Evolutionary conservation across 1,140 invertebrate species (phyloP).

Genomic region (Dryas iulia): DNA sequence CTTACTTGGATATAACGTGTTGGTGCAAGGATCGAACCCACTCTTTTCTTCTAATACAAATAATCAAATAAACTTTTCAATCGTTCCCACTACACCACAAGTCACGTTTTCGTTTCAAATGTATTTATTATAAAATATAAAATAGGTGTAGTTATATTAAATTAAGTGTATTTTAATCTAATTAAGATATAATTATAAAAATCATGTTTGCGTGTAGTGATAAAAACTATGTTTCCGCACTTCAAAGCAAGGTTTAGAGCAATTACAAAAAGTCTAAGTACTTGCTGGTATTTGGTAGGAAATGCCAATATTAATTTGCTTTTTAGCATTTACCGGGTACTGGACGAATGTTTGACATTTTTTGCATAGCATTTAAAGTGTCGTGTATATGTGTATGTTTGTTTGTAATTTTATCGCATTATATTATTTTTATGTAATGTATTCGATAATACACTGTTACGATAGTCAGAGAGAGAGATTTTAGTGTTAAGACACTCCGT

Average conservation of each 20-base stretch:
- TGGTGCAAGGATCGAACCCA: too few species aligned
- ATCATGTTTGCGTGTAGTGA: background rate
- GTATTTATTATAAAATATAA: background rate
- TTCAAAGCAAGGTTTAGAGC: slow-evolving; percentile 1
- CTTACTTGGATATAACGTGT: too few species aligned
- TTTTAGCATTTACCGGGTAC: background rate
- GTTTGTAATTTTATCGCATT: background rate
- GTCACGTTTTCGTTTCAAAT: background rate
- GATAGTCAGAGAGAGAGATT: too few species aligned
- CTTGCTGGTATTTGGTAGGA: slow-evolving; percentile 2
- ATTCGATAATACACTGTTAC: too few species aligned
- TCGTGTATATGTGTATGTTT: background rate
- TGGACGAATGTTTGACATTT: slow-evolving; percentile 1
- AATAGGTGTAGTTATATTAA: background rate
- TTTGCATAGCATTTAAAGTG: background rate
- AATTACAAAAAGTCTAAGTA: slow-evolving; percentile 2
- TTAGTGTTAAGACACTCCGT: too few species aligned
- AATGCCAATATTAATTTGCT: slow-evolving; percentile 5
- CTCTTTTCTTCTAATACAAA: too few species aligned
- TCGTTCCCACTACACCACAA: background rate
- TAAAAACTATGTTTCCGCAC: slow-evolving; percentile 2
- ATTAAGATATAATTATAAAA: slow-evolving; percentile 1
- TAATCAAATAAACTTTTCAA: too few species aligned
- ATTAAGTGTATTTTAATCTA: background rate
- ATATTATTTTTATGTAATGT: too few species aligned